Evolutionary conservation across 2,797 vertebrate species (phyloP).

Genomic region (Halcyon chelicuti): DNA sequence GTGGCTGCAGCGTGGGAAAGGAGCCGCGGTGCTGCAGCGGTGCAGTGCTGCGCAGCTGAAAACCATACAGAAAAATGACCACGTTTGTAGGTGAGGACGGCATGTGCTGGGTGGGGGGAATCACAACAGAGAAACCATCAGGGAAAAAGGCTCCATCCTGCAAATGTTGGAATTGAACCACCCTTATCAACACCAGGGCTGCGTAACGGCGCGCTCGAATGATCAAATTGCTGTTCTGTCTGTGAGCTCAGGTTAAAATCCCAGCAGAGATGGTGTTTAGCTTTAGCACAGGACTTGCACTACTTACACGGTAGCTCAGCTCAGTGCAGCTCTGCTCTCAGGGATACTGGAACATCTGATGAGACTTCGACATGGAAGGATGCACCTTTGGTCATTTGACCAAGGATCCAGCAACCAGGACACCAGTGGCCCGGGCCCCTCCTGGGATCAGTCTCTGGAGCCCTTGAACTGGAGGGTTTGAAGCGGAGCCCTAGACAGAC

Average conservation of each 20-base stretch:
- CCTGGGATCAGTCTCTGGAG: neutral
- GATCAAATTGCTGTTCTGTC: neutral
- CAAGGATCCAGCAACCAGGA: neutral
- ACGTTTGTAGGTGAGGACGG: neutral
- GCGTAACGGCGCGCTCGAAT: fast-evolving
- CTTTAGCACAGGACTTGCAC: neutral
- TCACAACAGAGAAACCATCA: neutral
- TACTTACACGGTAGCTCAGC: neutral
- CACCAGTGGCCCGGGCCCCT: fast-evolving
- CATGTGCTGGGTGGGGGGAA: neutral
- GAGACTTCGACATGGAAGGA: fast-evolving
- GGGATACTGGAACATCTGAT: neutral
- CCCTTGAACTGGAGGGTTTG: neutral
- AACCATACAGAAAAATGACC: neutral
- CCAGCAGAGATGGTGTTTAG: neutral
- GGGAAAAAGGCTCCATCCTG: constrained; percentile 7
- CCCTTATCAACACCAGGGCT: neutral
- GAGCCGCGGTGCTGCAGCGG: fast-evolving
- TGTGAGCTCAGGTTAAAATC: neutral
- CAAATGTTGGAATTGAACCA: neutral
- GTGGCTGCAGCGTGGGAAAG: neutral
- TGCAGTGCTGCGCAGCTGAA: neutral
- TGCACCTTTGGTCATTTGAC: fast-evolving
- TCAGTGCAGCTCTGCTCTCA: neutral
- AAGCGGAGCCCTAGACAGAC: neutral